Evolutionary conservation across 2,113 vertebrate genomes (phyloP), one percentile per base, ranked within the genome.

Genomic region (Rhombomys opimus): DNA sequence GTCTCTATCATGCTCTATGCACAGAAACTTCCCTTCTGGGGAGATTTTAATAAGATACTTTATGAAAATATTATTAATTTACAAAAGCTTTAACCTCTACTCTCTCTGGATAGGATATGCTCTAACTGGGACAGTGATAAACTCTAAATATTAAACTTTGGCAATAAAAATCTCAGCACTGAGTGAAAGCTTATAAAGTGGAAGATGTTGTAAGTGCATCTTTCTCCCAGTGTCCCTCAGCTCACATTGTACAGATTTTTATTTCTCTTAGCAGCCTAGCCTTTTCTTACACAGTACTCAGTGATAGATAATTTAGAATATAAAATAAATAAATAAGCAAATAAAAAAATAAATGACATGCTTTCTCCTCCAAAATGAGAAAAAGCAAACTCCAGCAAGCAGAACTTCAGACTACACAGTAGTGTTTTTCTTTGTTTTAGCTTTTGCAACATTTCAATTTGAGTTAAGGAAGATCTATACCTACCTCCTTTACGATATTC

Each of bases 11-110:
- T 57, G 18, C 15, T 32, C 8, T 68, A 0, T 5, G 52, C 52
- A 27, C 27, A 57, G 41, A 11, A 11, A 76, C 3, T 13, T 52
- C 41, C 75, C 70, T 68, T 35, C n/a, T 22, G 50, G 61, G 91
- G 91, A 91, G 1, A 77, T 41, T 95, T 88, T 52, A 75, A 70
- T 73, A 94, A 73, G 38, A 41, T 65, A 73, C 35, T 90, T 91
- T 35, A 68, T 68, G 84, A 87, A 96, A 73, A 52, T 92, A 85
- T 72, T 88, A 82, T 76, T 94, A 89, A 95, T 81, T 89, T 93
- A 90, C 0, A 88, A 30, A 54, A 38, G 23, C n/a, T 91, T 95
- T 91, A 90, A 93, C 70, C 82, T 20, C 10, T 72, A 27, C n/a
- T 35, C 18, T 87, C 78, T 93, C 75, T 10, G 18, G 61, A 73